Evolutionary conservation across 2,888 invertebrate genomes (phyloP).

Genomic region (Leptura quadrifasciata): DNA sequence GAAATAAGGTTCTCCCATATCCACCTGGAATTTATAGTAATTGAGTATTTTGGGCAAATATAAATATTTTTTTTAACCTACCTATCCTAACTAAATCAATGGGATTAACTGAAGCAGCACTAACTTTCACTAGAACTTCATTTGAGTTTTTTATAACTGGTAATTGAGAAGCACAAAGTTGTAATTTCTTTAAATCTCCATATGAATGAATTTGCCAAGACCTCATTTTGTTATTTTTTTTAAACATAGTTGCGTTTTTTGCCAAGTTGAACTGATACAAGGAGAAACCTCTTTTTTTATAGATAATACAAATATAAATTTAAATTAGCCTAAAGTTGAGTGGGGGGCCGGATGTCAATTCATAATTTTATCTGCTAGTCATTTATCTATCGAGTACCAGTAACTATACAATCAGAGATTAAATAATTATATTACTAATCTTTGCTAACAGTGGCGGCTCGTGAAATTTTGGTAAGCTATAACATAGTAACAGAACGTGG

Average conservation of each 20-base stretch:
- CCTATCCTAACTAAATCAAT: slow-evolving; percentile 92
- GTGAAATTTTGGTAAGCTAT: no score
- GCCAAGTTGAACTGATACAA: slow-evolving; percentile 21
- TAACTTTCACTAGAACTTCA: slow-evolving; percentile 88
- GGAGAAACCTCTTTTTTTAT: slow-evolving; percentile 47
- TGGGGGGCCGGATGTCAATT: no score
- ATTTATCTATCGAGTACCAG: no score
- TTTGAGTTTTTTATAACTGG: slow-evolving; percentile 83
- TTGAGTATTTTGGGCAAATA: not conserved
- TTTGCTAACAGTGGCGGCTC: no score
- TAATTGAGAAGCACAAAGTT: slow-evolving; percentile 79
- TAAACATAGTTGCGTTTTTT: slow-evolving; percentile 35
- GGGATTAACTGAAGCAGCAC: slow-evolving; percentile 93
- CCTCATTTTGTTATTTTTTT: slow-evolving; percentile 74
- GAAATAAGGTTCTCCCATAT: slow-evolving; percentile 85
- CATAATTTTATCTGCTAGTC: no score
- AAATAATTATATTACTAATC: no score
- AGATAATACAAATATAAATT: no score
- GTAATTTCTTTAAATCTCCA: slow-evolving; percentile 79
- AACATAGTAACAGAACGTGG: no score
- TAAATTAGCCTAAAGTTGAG: no score
- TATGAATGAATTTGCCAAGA: slow-evolving; percentile 91
- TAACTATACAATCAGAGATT: no score
- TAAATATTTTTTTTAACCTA: slow-evolving; percentile 66
- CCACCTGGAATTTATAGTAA: slow-evolving; percentile 77